Conservation (phyloP, 2,113 vertebrate genomes). For the Scolopax mira region DNA sequence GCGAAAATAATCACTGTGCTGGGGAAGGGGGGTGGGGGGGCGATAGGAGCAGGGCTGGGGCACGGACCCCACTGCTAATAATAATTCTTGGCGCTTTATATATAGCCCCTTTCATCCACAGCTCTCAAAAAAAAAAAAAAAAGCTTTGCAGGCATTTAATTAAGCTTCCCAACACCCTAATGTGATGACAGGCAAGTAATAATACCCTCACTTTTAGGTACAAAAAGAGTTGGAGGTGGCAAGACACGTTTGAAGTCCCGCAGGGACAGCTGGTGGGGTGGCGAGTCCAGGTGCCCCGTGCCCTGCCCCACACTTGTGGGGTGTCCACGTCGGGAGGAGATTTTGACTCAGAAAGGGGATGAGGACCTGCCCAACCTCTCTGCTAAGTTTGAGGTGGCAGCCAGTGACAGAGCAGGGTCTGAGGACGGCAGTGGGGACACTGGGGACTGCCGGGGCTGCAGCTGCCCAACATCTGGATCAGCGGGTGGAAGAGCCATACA, state of each 20-base stretch:
- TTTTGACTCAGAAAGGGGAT: not conserved
- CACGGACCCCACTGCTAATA: not conserved
- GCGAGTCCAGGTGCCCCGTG: not conserved
- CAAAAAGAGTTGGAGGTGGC: not conserved
- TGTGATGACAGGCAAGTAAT: slow-evolving; percentile 41
- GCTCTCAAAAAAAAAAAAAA: not conserved
- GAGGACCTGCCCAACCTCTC: not conserved
- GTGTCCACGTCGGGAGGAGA: not conserved
- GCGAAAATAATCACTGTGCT: not conserved
- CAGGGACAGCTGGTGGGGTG: fast-evolving
- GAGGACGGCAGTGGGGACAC: fast-evolving
- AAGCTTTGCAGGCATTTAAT: slow-evolving; percentile 48
- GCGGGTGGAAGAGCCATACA: not conserved
- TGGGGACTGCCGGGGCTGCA: not conserved
- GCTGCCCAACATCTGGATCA: slow-evolving; percentile 51
- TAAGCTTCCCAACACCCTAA: slow-evolving; percentile 38
- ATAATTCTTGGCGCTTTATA: slow-evolving; percentile 50
- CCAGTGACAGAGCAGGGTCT: fast-evolving
- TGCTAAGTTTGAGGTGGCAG: not conserved
- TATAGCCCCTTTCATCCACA: slow-evolving; percentile 16
- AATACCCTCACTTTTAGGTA: not conserved
- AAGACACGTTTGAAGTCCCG: not conserved
- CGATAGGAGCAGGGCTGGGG: not conserved
- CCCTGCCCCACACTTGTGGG: not conserved
- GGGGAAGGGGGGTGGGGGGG: too few species aligned